Evolutionary conservation across 64 coral and sea anemone genomes (phyloP).

Genomic region (Montipora cactus): DNA sequence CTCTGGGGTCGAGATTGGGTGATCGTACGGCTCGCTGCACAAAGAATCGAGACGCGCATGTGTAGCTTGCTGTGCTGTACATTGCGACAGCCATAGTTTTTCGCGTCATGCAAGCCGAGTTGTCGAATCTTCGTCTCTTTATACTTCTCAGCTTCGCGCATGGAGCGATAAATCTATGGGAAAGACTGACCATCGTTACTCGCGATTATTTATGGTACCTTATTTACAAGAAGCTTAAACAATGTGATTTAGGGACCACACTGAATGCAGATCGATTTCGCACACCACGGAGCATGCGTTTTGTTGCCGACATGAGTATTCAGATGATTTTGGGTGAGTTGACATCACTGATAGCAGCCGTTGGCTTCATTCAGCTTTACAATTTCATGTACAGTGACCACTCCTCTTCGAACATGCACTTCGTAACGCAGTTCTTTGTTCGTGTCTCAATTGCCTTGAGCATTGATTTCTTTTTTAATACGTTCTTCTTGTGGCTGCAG

Average conservation of each 20-base stretch:
- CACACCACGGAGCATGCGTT: constrained; percentile 73
- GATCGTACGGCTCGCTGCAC: constrained; percentile 70
- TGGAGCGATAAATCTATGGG: constrained; percentile 58
- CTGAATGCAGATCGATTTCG: constrained; percentile 47
- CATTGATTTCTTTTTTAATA: constrained; percentile 75
- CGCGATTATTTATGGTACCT: constrained; percentile 78
- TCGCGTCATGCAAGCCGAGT: constrained; percentile 74
- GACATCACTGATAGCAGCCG: constrained; percentile 74
- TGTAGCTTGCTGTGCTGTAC: constrained; percentile 29
- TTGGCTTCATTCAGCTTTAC: constrained; percentile 68
- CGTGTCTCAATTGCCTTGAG: constrained; percentile 41
- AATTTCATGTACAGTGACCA: constrained; percentile 61
- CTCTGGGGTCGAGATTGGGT: too few species aligned
- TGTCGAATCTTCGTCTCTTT: constrained; percentile 68
- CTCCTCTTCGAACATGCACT: background rate
- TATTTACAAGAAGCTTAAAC: constrained; percentile 66
- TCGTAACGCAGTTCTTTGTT: constrained; percentile 39
- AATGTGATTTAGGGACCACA: background rate
- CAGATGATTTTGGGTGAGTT: constrained; percentile 78
- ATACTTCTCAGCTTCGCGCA: constrained; percentile 67
- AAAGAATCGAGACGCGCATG: constrained; percentile 50
- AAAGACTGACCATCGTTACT: constrained; percentile 79
- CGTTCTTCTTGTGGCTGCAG: constrained; percentile 71
- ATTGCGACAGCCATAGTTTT: constrained; percentile 67
- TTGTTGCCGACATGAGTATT: constrained; percentile 80